A percentile compares a stretch with the other conserved stretches of the same genome.
These are phyloP conservation scores for Prietella phreatophila DNA, from an alignment of 2,113 vertebrate genomes.

Conservation along the genomic window DNA sequence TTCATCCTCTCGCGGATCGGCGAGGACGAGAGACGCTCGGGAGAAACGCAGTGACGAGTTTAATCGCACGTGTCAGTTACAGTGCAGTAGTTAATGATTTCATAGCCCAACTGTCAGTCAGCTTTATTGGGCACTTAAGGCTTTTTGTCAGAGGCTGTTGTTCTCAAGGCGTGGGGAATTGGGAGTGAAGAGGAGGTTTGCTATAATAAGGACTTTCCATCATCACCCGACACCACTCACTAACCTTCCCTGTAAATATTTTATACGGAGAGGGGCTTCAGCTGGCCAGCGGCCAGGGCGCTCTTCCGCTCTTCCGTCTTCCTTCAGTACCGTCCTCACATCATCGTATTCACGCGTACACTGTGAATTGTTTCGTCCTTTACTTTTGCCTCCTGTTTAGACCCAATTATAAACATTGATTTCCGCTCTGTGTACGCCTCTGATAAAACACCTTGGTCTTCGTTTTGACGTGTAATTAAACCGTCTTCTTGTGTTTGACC, in stretches of 20 bases:
- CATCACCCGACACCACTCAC: constrained; percentile 83
- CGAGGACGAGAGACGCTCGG: neutral
- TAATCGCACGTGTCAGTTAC: constrained; percentile 38
- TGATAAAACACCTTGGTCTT: neutral
- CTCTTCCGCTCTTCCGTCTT: constrained; percentile 4
- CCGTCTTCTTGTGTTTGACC: constrained; percentile 57
- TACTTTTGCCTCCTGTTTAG: neutral
- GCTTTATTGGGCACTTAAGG: constrained; percentile 50
- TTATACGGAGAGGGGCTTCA: constrained; percentile 70
- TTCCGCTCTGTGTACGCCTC: neutral
- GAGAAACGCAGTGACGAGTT: constrained; percentile 22
- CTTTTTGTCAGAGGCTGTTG: constrained; percentile 57
- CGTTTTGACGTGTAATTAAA: constrained; percentile 33
- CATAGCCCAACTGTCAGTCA: constrained; percentile 43
- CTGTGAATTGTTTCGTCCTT: neutral
- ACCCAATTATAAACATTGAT: neutral
- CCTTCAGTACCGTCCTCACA: neutral
- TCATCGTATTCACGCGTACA: neutral
- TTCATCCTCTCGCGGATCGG: neutral
- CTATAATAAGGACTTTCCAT: constrained; percentile 86
- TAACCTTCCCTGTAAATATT: constrained; percentile 81
- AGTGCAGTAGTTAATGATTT: constrained; percentile 44
- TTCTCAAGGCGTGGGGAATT: constrained; percentile 69
- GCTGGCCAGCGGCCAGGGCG: constrained; percentile 56
- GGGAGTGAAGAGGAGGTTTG: constrained; percentile 76